Evolutionary conservation across 2,888 invertebrate genomes (phyloP), one percentile per base, ranked within the genome.

Genomic region (Oscheius sp.): DNA sequence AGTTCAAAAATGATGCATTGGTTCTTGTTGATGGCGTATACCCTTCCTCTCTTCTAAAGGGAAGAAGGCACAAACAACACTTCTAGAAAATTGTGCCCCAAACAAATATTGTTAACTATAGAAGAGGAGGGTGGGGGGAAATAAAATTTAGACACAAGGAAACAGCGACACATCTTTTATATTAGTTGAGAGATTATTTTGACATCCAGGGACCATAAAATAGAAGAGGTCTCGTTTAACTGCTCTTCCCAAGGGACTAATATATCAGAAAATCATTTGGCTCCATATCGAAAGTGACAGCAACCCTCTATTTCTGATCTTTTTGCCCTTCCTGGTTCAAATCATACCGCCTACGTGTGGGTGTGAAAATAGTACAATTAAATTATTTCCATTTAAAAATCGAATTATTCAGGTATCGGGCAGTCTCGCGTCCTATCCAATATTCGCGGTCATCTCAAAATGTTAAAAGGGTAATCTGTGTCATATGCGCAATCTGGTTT

Each of bases 391-490:
- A n/a, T n/a, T n/a, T n/a, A n/a, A n/a, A n/a, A n/a, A n/a, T n/a
- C 49, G 21, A 13, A 49, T 7, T 49, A 77, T 84, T 29, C 87
- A 98, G 98, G 92, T 99, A 96, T 90, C 96, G 98, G 88, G 99
- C 99, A 80, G 98, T 99, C 84, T 98, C 97, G 59, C 94, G 95
- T 89, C 99, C 99, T 88, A 97, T 99, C 89, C 95, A 97, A 90
- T 99, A 99, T 91, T 96, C 97, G 75, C 95, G 96, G 89, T 96
- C 97, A 92, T 95, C 96, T 92, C 97, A 95, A 92, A 95, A 94
- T 91, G 92, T 93, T 69, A 88, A 89, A 18, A 92, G 98, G 78
- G 95, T 97, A 56, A 94, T 94, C 93, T 91, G 95, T 89, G 96
- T 96, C 86, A 95, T 99, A 87, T 93, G 93, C 43, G 91, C 95